phyloP scores from a whole-genome alignment of 2,113 vertebrate genomes.

The Callipepla californica region DNA sequence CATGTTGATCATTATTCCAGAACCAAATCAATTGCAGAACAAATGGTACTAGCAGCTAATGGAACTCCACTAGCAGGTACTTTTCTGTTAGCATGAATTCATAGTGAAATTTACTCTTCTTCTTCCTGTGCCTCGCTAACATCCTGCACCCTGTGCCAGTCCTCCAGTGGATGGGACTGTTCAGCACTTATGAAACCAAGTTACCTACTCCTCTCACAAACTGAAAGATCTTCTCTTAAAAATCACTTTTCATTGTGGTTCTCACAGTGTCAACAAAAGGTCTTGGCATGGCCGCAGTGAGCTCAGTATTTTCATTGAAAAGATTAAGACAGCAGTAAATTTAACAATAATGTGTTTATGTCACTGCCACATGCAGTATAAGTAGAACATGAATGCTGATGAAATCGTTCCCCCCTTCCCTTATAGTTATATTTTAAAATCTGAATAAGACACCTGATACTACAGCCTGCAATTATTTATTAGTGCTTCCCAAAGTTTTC shows the following conservation, averaged over 20 bases:
- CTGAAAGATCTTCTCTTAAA: neutral
- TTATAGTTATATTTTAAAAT: constrained; percentile 1
- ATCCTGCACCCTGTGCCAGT: neutral
- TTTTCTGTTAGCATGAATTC: neutral
- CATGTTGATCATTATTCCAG: constrained; percentile 94
- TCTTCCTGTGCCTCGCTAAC: neutral
- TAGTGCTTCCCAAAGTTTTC: constrained; percentile 68
- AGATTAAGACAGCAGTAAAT: constrained; percentile 4
- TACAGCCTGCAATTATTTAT: constrained; percentile 78
- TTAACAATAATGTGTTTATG: constrained; percentile 1
- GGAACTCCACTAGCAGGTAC: constrained; percentile 85
- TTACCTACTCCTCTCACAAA: neutral
- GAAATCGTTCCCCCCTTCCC: neutral
- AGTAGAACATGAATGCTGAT: constrained; percentile 32
- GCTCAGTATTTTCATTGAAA: neutral
- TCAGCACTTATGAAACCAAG: neutral
- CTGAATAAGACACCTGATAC: constrained; percentile 68
- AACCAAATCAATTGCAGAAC: constrained; percentile 93
- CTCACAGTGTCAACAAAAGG: neutral
- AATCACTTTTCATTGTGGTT: neutral
- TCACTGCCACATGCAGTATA: neutral
- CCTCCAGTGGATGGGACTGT: neutral
- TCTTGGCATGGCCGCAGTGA: neutral
- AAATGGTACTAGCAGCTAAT: constrained; percentile 88
- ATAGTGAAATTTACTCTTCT: neutral